These are phyloP conservation scores for Azorinus chamasolen DNA, from an alignment of 2,888 invertebrate species.

Conservation along the genomic window DNA sequence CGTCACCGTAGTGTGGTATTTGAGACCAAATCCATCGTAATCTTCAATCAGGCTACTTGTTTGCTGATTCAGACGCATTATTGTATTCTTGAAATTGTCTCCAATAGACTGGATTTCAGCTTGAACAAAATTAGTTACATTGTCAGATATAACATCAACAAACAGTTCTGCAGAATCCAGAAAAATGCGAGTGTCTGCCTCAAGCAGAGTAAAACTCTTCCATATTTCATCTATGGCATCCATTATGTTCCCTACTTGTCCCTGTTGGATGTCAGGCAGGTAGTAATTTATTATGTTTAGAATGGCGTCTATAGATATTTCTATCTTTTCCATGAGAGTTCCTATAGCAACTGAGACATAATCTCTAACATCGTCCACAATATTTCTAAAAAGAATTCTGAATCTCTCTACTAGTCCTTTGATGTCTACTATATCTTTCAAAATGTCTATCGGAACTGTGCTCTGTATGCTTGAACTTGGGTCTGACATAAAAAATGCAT, in stretches of 20 bases:
- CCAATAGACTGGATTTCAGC: slow-evolving; percentile 9
- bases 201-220: too few species aligned
- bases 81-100: neutral
- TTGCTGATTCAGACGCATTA: slow-evolving; percentile 5
- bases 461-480: neutral
- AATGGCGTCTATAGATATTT: too few species aligned
- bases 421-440: neutral
- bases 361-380: too few species aligned
- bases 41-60: neutral
- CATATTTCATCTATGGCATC: slow-evolving; percentile 16
- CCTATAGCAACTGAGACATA: too few species aligned
- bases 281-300: too few species aligned
- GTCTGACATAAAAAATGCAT: slow-evolving; percentile 42
- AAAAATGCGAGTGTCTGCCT: too few species aligned
- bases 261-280: too few species aligned
- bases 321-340: too few species aligned
- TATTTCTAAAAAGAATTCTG: neutral
- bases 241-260: too few species aligned
- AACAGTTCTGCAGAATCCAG: too few species aligned
- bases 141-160: slow-evolving; percentile 7
- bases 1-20: slow-evolving; percentile 10
- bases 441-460: slow-evolving; percentile 9
- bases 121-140: slow-evolving; percentile 5
- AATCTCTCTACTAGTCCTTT: neutral
- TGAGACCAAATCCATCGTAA: slow-evolving; percentile 41